Evolutionary conservation across 2,888 invertebrate species (phyloP).

Genomic region (Silvanus unidentatus): DNA sequence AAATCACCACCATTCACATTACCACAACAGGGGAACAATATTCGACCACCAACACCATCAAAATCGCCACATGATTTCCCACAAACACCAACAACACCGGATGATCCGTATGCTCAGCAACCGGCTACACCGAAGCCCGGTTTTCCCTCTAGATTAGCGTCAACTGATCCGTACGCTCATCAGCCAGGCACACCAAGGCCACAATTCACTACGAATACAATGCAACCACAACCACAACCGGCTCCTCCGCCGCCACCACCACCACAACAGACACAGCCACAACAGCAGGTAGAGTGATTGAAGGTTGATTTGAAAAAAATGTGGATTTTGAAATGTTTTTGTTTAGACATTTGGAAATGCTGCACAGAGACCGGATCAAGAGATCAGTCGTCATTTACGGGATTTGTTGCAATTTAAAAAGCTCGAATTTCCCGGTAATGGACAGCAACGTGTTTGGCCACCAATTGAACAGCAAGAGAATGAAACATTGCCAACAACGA

Average conservation of each 20-base stretch:
- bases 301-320: neutral
- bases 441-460: slow-evolving; percentile 52
- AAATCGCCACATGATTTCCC: slow-evolving; percentile 28
- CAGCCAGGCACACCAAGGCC: slow-evolving; percentile 53
- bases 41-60: slow-evolving; percentile 35
- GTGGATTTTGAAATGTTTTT: neutral
- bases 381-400: slow-evolving; percentile 69
- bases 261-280: neutral
- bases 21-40: slow-evolving; percentile 27
- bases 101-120: slow-evolving; percentile 50
- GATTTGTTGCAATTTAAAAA: slow-evolving; percentile 69
- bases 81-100: slow-evolving; percentile 27
- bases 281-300: slow-evolving; percentile 1
- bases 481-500: slow-evolving; percentile 27
- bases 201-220: slow-evolving; percentile 37
- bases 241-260: neutral
- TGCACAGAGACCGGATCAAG: slow-evolving; percentile 42
- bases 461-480: slow-evolving; percentile 38
- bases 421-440: slow-evolving; percentile 45
- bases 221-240: slow-evolving; percentile 16
- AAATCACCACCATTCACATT: slow-evolving; percentile 36
- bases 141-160: slow-evolving; percentile 23
- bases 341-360: slow-evolving; percentile 25
- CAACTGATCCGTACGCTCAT: slow-evolving; percentile 49
- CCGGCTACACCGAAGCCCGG: slow-evolving; percentile 50